These are phyloP conservation scores for Tribolium freemani DNA, from an alignment of 2,888 invertebrate species.

Conservation along the genomic window DNA sequence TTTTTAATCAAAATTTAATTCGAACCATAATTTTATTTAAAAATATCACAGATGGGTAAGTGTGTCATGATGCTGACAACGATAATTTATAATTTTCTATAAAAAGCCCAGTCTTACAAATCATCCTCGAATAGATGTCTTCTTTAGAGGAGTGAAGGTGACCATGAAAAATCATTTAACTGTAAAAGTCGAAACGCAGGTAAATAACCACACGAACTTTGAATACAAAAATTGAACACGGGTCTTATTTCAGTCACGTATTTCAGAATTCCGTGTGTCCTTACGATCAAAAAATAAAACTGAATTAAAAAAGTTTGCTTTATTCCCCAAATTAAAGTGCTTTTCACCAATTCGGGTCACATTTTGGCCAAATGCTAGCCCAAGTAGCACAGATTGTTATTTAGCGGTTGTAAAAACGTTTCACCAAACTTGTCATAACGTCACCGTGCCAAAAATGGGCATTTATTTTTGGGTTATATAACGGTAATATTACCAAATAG, in stretches of 20 bases:
- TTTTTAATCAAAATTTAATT: conserved; percentile 55
- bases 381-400: too few species aligned
- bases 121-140: conserved; percentile 12
- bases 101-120: conserved; percentile 18
- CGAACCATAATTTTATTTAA: conserved; percentile 10
- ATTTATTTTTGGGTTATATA: too few species aligned
- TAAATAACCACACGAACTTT: conserved; percentile 1
- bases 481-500: too few species aligned
- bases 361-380: too few species aligned
- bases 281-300: too few species aligned
- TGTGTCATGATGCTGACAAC: conserved; percentile 21
- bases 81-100: conserved; percentile 5
- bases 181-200: conserved; percentile 15
- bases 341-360: too few species aligned
- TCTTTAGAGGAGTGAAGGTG: background rate
- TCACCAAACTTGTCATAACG: too few species aligned
- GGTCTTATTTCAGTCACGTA: conserved; percentile 11
- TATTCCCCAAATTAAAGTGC: too few species aligned
- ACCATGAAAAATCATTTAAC: conserved; percentile 32
- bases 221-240: background rate
- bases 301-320: too few species aligned
- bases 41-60: conserved; percentile 35
- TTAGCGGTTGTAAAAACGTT: too few species aligned
- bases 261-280: too few species aligned
- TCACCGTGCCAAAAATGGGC: too few species aligned